These are phyloP conservation scores for Austrofundulus limnaeus DNA, from an alignment of 2,113 vertebrate species.

Conservation along the genomic window DNA sequence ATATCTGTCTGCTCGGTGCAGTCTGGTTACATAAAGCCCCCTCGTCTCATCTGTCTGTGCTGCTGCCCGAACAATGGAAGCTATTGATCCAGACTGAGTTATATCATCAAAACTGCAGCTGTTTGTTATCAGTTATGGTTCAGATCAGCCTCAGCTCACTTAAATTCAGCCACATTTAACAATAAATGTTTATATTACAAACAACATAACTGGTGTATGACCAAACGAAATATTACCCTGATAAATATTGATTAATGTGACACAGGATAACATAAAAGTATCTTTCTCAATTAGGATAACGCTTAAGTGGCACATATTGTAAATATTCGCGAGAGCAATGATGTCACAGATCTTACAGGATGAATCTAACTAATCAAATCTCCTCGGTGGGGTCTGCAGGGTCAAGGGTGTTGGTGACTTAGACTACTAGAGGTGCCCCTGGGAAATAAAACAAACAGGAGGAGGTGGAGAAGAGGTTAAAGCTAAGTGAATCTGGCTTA, in stretches of 20 bases:
- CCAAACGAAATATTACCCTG: too few relatives aligned
- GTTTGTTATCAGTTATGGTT: constrained; percentile 3
- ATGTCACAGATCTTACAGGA: constrained; percentile 12
- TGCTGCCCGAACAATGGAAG: constrained; percentile 4
- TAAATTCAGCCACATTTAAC: not conserved
- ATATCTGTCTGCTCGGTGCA: constrained; percentile 30
- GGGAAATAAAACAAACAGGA: constrained; percentile 39
- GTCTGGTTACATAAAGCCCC: constrained; percentile 44
- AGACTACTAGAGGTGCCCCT: constrained; percentile 36
- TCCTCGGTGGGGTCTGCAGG: not conserved
- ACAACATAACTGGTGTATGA: too few relatives aligned
- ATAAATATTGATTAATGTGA: too few relatives aligned
- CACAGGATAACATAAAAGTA: too few relatives aligned
- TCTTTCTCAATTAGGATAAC: too few relatives aligned
- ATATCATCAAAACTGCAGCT: constrained; percentile 3
- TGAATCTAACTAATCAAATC: constrained; percentile 12
- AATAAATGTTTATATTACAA: too few relatives aligned
- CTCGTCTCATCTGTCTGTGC: constrained; percentile 13
- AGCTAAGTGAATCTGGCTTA: constrained; percentile 47
- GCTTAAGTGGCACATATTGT: too few relatives aligned
- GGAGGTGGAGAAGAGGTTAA: constrained; percentile 11
- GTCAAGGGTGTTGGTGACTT: constrained; percentile 36
- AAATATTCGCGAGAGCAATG: not conserved
- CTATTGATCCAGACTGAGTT: constrained; percentile 17
- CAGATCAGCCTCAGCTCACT: not conserved